Conservation (phyloP, 2,888 invertebrate genomes). For the Abscondita cerata region DNA sequence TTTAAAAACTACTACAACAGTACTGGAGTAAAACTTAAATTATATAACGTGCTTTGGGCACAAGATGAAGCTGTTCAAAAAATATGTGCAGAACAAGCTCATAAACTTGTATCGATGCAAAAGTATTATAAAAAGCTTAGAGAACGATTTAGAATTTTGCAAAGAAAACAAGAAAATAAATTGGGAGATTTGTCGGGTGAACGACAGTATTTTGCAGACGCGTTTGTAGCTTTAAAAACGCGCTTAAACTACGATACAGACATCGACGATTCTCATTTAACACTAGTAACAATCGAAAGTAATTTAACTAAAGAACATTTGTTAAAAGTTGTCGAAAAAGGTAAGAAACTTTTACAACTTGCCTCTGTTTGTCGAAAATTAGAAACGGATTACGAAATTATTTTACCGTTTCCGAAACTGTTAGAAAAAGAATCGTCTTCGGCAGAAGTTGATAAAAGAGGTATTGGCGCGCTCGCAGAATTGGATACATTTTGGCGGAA, state of each 20-base stretch:
- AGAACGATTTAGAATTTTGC: constrained; percentile 38
- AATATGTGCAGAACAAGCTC: constrained; percentile 42
- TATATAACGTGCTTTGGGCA: constrained; percentile 43
- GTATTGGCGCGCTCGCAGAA: constrained; percentile 9
- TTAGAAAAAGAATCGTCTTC: too few species aligned
- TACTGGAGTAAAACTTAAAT: constrained; percentile 40
- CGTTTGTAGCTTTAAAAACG: constrained; percentile 58
- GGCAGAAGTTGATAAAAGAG: not conserved
- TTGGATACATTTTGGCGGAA: constrained; percentile 53
- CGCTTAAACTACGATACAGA: constrained; percentile 62
- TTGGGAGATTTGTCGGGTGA: constrained; percentile 47
- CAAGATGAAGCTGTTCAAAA: constrained; percentile 45
- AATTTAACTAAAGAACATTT: constrained; percentile 65
- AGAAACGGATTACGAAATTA: constrained; percentile 68
- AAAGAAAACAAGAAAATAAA: constrained; percentile 32
- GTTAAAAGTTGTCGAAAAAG: constrained; percentile 63
- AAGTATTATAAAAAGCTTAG: constrained; percentile 46
- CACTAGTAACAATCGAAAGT: constrained; percentile 67
- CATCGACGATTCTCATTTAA: constrained; percentile 64
- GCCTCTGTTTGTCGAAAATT: constrained; percentile 70
- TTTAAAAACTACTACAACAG: constrained; percentile 33
- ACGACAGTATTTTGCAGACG: constrained; percentile 54
- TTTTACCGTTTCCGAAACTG: constrained; percentile 51
- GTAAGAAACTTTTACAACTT: constrained; percentile 67
- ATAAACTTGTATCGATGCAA: constrained; percentile 42